Evolutionary conservation across 2,113 vertebrate genomes (phyloP).

Genomic region (Columba janthina): DNA sequence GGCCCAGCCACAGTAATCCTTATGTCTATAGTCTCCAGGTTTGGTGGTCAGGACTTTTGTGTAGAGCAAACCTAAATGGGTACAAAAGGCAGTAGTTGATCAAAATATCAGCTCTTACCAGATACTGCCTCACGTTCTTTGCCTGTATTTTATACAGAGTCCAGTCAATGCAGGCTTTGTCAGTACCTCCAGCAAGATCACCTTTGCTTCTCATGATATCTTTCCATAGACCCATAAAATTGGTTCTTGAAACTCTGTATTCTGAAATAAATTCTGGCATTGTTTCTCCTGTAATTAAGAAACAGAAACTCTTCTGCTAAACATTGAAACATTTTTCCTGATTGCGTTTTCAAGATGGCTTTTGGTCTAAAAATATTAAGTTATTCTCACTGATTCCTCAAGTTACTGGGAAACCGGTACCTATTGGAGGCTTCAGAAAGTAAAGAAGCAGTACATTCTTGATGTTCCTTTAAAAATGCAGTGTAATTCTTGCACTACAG

Average conservation of each 20-base stretch:
- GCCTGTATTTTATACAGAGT: neutral
- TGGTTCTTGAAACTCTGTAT: neutral
- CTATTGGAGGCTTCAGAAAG: neutral
- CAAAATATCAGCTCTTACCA: neutral
- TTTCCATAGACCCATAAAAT: neutral
- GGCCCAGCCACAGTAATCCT: neutral
- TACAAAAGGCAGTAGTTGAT: neutral
- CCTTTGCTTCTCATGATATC: neutral
- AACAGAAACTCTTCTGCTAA: neutral
- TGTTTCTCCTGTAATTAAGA: neutral
- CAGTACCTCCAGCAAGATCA: neutral
- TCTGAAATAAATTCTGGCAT: neutral
- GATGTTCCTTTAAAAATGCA: neutral
- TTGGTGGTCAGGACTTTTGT: neutral
- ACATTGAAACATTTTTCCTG: neutral
- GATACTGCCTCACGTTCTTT: neutral
- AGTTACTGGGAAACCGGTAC: neutral
- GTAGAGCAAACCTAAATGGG: neutral
- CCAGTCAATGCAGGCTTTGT: neutral
- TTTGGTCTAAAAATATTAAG: slow-evolving; percentile 45
- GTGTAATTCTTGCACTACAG: neutral
- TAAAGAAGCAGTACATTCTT: neutral
- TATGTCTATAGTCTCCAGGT: neutral
- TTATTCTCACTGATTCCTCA: neutral
- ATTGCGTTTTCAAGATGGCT: slow-evolving; percentile 29